These are phyloP conservation scores for Eumeta japonica DNA, from an alignment of 1,140 invertebrate species.

Conservation along the genomic window DNA sequence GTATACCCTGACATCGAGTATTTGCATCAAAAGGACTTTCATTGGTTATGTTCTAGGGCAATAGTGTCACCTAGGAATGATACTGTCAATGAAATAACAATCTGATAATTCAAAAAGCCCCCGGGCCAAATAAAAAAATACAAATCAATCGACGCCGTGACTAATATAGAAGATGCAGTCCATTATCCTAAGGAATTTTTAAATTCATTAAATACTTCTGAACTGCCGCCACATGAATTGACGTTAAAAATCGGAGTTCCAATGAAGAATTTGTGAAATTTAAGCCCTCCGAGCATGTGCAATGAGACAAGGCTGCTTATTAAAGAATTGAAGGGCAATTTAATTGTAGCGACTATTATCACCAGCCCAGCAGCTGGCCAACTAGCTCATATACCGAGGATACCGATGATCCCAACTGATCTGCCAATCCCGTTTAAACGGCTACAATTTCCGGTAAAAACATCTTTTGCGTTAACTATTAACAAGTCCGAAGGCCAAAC, in stretches of 20 bases:
- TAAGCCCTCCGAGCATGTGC: too few relatives aligned
- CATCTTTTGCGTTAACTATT: too few relatives aligned
- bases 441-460: background rate
- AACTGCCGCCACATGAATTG: conserved; percentile 13
- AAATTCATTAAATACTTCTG: too few relatives aligned
- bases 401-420: too few relatives aligned
- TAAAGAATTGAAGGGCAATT: too few relatives aligned
- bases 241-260: too few relatives aligned
- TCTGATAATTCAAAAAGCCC: conserved; percentile 10
- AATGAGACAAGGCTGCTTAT: too few relatives aligned
- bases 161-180: conserved; percentile 15
- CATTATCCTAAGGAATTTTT: conserved; percentile 20
- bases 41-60: conserved; percentile 22
- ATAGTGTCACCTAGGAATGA: conserved; percentile 21
- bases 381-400: too few relatives aligned
- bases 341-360: too few relatives aligned
- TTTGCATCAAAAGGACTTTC: conserved; percentile 14
- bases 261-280: conserved; percentile 21
- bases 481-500: background rate
- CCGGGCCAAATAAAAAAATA: conserved; percentile 13
- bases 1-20: conserved; percentile 16
- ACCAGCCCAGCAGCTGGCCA: too few relatives aligned
- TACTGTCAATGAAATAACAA: conserved; percentile 11
- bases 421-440: too few relatives aligned
- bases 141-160: conserved; percentile 20